Base-by-base conservation (phyloP, 2,888 invertebrate genomes). In the Celastrina argiolus region DNA sequence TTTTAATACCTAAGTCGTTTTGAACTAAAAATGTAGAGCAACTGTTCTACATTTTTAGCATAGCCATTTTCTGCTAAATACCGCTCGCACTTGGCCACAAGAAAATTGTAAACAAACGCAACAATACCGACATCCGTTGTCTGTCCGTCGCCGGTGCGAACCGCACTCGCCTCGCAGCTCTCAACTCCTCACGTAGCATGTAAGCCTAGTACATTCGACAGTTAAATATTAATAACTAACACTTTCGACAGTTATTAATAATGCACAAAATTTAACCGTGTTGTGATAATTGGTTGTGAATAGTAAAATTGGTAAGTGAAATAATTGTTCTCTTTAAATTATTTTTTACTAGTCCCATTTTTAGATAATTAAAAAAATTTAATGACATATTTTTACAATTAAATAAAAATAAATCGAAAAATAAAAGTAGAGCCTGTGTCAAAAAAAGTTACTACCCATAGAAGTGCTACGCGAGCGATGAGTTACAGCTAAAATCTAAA, bases 101-200 rank as follows among this genome's bases (percentile, higher is more conserved):
- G 51, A 51, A 51, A 26, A 51, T 51, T 51, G 65, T 65, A 70
- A 67, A 69, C 70, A 71, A 71, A 70, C 67, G 63, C 67, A 56
- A 65, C 66, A 67, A 68, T 75, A 76, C 79, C 76, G 78, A 81
- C 81, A 86, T 86, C 86, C 84, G 82, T 77, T 66, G 73, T 65
- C 74, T 80, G 80, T 81, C 81, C 81, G 84, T 81, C 79, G 83
- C 80, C 80, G 76, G 81, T 79, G 75, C 78, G 75, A 82, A 80
- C 79, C 79, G 82, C 88, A 89, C 88, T 88, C 86, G 81, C 78
- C 81, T 76, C 77, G 78, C 79, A 70, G 84, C 81, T 77, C 78
- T 79, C 83, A 83, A 76, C 78, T 74, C 82, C 75, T 77, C 69
- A 83, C 81, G 82, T 83, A 86, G 87, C 85, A 84, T 83, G 79